A percentile compares a stretch with the other conserved stretches of the same genome.
Evolutionary conservation across 1,140 invertebrate species (phyloP).

Genomic region (Pristionchus pacificus): DNA sequence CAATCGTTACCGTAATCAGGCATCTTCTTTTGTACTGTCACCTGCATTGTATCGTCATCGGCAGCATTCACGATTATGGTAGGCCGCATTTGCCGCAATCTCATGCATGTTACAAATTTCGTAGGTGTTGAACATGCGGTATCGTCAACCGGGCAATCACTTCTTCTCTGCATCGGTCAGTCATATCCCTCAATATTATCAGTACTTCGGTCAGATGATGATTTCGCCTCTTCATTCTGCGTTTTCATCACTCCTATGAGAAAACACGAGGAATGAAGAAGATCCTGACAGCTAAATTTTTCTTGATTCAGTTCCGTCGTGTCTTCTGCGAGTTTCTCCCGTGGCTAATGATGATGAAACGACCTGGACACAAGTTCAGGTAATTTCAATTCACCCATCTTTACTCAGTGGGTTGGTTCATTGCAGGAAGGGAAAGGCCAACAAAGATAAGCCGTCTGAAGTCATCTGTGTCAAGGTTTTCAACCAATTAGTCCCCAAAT

Average conservation of each 20-base stretch:
- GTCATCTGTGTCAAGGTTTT: not conserved
- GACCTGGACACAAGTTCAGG: no score
- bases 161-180: not conserved
- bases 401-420: no score
- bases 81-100: no score
- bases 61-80: not conserved
- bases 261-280: no score
- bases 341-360: not conserved
- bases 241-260: no score
- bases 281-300: no score
- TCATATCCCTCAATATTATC: no score
- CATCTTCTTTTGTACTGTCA: not conserved
- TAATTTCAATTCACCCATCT: no score
- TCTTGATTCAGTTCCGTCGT: not conserved
- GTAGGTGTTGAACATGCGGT: not conserved
- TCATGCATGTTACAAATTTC: no score
- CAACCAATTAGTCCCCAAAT: no score
- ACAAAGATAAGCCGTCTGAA: not conserved
- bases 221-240: no score
- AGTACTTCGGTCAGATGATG: no score
- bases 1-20: not conserved
- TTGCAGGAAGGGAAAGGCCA: not conserved
- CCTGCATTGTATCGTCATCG: not conserved
- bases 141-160: not conserved
- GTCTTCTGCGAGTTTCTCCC: not conserved